Conservation (phyloP, 2,113 vertebrate genomes). For the Propithecus coquereli region DNA sequence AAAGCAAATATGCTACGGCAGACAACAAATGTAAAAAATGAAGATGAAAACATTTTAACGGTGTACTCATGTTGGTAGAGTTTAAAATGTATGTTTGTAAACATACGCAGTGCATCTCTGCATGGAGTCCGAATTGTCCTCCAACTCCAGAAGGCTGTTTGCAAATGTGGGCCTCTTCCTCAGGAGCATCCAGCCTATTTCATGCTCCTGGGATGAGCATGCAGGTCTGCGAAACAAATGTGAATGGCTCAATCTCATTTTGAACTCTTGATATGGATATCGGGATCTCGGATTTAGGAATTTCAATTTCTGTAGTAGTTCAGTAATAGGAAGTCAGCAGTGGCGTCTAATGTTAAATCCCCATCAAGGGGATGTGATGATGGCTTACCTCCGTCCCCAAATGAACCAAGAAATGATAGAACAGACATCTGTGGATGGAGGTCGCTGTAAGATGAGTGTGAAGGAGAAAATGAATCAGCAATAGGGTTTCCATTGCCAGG, state of each 20-base stretch:
- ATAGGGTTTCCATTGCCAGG: rapidly evolving
- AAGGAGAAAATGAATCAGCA: neutral
- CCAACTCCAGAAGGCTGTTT: neutral
- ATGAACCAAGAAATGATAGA: neutral
- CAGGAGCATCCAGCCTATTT: neutral
- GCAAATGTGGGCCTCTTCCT: neutral
- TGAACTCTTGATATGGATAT: neutral
- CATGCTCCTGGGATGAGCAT: neutral
- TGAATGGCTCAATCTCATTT: neutral
- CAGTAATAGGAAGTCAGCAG: neutral
- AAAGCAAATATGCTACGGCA: neutral
- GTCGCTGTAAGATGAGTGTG: neutral
- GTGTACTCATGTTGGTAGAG: neutral
- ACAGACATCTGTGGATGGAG: neutral
- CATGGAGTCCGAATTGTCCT: neutral
- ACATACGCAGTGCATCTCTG: neutral
- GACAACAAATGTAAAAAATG: neutral
- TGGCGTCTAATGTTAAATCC: neutral
- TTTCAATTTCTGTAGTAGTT: neutral
- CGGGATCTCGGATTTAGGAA: neutral
- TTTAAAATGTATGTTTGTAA: neutral
- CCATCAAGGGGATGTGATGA: neutral
- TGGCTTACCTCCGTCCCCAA: neutral
- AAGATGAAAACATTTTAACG: neutral
- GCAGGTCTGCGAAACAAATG: neutral